Evolutionary conservation across 2,888 invertebrate genomes (phyloP), one percentile per base, ranked within the genome.

Genomic region (Eupeodes luniger): DNA sequence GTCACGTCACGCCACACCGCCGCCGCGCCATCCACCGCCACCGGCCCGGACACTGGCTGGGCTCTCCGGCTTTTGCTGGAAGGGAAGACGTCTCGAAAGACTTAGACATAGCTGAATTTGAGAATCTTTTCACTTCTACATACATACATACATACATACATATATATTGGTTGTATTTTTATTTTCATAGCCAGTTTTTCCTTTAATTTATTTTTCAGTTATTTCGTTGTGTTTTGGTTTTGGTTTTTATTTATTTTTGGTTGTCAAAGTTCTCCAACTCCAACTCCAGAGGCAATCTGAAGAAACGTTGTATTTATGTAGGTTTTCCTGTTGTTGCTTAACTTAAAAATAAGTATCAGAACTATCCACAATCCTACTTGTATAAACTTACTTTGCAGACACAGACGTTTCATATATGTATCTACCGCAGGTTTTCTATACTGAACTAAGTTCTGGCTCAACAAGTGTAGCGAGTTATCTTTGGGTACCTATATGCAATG

Each of bases 401-500:
- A 9, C 40, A 40, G 40, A 40, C 40, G 40, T 27, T 27, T 2
- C 27, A 2, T 19, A 1, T 53, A 27, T 11, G 1, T 36, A 59
- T 59, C 34, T 57, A 34, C 14, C 2, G 2, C 2, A 9, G 6
- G 34, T 7, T 12, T 27, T 59, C 57, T 57, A 55, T 5, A 2
- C 4, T 1, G 4, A 44, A 9, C 44, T 44, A 27, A 27, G 27
- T 69, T 55, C 62, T 53, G 19, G 88, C 81, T 81, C 85, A 85
- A 88, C 88, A 85, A 88, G 88, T 88, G 88, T 75, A 59, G 78
- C 66, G 12, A 53, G 51, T 64, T 79, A 40, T 75, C 44, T 47
- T 55, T 67, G 69, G 49, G 53, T 81, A 36, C 27, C 36, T 44
- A 27, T 69, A 74, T 81, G 57, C 27, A 34, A 7, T 40, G 40